These are phyloP conservation scores for Gortyna flavago DNA, from an alignment of 2,888 invertebrate genomes.

Conservation along the genomic window DNA sequence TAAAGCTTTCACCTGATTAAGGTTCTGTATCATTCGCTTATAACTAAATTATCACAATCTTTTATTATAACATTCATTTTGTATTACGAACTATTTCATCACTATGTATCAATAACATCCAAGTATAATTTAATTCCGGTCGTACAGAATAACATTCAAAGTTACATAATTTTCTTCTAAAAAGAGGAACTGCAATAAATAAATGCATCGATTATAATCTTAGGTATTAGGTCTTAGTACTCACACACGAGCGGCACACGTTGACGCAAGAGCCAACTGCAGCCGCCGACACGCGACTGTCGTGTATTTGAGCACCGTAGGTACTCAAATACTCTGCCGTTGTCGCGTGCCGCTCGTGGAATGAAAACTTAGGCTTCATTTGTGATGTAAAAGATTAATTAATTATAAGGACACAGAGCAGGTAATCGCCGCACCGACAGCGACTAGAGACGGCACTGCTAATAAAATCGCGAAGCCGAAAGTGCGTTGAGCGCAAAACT, in stretches of 20 bases:
- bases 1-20: conserved; percentile 5
- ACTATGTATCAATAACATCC: neutral
- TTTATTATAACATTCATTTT: neutral
- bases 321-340: neutral
- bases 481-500: neutral
- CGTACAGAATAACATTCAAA: neutral
- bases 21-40: conserved; percentile 9
- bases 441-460: neutral
- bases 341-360: neutral
- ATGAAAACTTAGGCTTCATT: neutral
- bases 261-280: too few species aligned
- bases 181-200: neutral
- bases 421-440: neutral
- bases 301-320: too few species aligned
- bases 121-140: neutral
- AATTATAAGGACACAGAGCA: neutral
- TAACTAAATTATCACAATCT: conserved; percentile 22
- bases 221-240: neutral
- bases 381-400: neutral
- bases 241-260: neutral
- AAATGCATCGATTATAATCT: conserved; percentile 14
- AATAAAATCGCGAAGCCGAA: neutral
- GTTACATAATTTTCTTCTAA: neutral
- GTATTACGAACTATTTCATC: neutral
- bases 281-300: too few species aligned